Evolutionary conservation across 23 tunicate species (phyloP), one percentile per base, ranked within the genome.

Genomic region (Trididemnum miniatum): DNA sequence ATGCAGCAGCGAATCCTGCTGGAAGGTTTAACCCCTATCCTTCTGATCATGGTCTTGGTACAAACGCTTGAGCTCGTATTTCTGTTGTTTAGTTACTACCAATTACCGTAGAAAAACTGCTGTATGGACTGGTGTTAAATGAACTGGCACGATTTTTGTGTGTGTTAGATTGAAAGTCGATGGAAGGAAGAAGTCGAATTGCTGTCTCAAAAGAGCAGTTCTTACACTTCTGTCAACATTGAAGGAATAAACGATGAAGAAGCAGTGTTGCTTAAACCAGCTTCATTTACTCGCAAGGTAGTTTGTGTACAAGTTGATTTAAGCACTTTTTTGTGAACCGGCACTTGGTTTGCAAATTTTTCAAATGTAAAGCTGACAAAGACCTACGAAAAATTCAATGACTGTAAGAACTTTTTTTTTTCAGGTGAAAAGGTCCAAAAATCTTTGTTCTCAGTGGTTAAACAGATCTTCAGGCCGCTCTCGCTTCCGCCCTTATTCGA

Each of bases 261-360:
- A 44, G 81, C 84, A 1, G 82, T 86, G 18, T 66, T 80, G 7
- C 59, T 64, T 7, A 86, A 69, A 35, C 90, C 90, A 1, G 12
- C 78, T 40, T 79, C 84, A 33, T 59, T 86, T 65, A 52, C 71
- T 20, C 65, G 84, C 33, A 79, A 80, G 84, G 90, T 86, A 34
- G 81, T n/a, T 20, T n/a, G n/a, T n/a, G n/a, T n/a, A n/a, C n/a
- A n/a, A n/a, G n/a, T n/a, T n/a, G n/a, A n/a, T n/a, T n/a, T n/a
- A n/a, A n/a, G n/a, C n/a, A n/a, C n/a, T n/a, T n/a, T n/a, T n/a
- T n/a, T n/a, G n/a, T n/a, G n/a, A n/a, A n/a, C n/a, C n/a, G n/a
- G n/a, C n/a, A n/a, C n/a, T n/a, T n/a, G n/a, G n/a, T n/a, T n/a
- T n/a, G n/a, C n/a, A n/a, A n/a, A n/a, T n/a, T n/a, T n/a, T n/a